These are phyloP conservation scores for Gracilinanus agilis DNA, from an alignment of 2,113 vertebrate species.

Conservation along the genomic window DNA sequence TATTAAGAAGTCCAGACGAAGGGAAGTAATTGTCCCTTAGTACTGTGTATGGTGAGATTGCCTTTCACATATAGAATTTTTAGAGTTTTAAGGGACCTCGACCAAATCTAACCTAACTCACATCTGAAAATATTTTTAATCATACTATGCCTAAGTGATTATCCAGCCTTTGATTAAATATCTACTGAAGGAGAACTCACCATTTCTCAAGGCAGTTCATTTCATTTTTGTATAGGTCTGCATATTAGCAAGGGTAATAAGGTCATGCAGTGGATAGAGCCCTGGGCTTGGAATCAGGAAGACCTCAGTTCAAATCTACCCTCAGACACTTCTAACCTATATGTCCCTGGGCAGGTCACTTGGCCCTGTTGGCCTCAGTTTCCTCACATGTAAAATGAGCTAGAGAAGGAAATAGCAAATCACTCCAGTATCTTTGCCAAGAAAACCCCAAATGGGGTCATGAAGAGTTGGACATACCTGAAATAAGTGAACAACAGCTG, in stretches of 20 bases:
- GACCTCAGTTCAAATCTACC: too few relatives aligned
- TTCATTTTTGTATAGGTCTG: background rate
- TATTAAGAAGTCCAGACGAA: background rate
- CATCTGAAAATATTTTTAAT: background rate
- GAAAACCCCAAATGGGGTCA: too few relatives aligned
- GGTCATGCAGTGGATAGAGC: too few relatives aligned
- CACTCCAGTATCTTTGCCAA: too few relatives aligned
- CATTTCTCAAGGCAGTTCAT: background rate
- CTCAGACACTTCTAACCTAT: too few relatives aligned
- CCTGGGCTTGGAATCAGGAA: too few relatives aligned
- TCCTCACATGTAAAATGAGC: too few relatives aligned
- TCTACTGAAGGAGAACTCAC: background rate
- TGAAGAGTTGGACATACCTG: too few relatives aligned
- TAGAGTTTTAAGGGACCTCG: background rate
- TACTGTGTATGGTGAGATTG: background rate
- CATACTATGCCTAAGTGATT: background rate
- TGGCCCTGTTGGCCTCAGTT: too few relatives aligned
- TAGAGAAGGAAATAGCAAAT: too few relatives aligned
- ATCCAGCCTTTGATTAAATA: background rate
- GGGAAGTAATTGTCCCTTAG: background rate
- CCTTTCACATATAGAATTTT: background rate
- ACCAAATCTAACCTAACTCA: background rate
- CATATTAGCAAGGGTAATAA: background rate
- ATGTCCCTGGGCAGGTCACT: too few relatives aligned
- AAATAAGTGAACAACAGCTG: background rate